Conservation (phyloP, 2,113 vertebrate species). For the Pontoporia blainvillei region DNA sequence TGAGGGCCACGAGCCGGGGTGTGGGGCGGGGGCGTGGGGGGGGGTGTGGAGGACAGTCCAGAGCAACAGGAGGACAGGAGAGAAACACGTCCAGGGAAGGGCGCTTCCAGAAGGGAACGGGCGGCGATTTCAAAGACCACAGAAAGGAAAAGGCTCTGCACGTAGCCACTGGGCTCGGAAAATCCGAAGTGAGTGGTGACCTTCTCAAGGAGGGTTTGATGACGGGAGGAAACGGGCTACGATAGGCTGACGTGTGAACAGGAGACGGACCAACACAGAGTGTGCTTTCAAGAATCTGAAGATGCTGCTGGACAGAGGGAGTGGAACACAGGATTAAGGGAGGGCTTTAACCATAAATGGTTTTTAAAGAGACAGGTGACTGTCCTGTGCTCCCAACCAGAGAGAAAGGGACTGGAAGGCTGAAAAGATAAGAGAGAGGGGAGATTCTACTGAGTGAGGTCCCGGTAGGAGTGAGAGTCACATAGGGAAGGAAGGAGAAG, state of each 20-base stretch:
- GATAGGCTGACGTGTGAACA: accelerated
- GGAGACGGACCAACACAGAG: accelerated
- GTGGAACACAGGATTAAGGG: accelerated
- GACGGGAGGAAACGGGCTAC: neutral
- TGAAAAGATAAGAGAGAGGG: neutral
- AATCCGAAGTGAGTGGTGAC: neutral
- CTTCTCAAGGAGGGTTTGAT: neutral
- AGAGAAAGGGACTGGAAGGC: neutral
- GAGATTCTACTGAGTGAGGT: neutral
- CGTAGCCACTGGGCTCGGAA: neutral
- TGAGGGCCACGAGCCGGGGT: neutral
- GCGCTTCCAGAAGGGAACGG: accelerated
- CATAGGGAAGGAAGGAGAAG: too few relatives aligned
- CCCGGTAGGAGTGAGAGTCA: neutral
- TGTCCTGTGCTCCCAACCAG: neutral
- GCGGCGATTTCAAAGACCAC: neutral
- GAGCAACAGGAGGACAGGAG: neutral
- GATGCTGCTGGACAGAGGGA: neutral
- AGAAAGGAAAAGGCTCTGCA: neutral
- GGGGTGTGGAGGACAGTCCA: accelerated
- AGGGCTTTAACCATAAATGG: too few relatives aligned
- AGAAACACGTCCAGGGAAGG: neutral
- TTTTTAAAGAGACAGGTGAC: neutral
- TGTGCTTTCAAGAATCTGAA: neutral
- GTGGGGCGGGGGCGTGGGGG: accelerated